Evolutionary conservation across 2,797 vertebrate genomes (phyloP).

Genomic region (Neopelma chrysocephalum): DNA sequence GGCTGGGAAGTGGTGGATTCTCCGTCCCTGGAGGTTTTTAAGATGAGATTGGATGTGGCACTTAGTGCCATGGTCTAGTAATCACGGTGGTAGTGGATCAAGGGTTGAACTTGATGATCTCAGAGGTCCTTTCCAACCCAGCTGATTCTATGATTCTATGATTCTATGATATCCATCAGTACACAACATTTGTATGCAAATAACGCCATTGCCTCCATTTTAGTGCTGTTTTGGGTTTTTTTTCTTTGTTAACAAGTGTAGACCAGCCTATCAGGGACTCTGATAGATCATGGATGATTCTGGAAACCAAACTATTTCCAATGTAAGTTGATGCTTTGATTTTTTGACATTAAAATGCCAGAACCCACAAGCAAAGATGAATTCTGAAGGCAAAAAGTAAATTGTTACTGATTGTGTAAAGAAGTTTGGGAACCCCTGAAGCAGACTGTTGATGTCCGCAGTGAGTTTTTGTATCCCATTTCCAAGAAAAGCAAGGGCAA

Average conservation of each 20-base stretch:
- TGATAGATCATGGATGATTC: background rate
- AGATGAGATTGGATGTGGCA: too few relatives aligned
- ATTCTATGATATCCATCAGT: background rate
- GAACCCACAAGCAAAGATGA: background rate
- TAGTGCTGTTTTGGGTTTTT: background rate
- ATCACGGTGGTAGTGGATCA: too few relatives aligned
- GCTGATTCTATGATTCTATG: too few relatives aligned
- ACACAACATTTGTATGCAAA: background rate
- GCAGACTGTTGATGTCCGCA: fast-evolving
- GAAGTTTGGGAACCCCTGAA: background rate
- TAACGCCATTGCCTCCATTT: background rate
- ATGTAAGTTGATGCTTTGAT: background rate
- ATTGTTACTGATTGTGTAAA: background rate
- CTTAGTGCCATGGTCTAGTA: too few relatives aligned
- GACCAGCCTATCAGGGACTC: background rate
- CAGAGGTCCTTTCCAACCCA: too few relatives aligned
- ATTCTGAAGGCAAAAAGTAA: background rate
- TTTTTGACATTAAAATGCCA: background rate
- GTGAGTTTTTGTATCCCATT: background rate
- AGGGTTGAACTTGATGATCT: too few relatives aligned
- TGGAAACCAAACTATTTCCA: background rate
- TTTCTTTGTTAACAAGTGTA: background rate
- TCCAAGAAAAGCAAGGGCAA: background rate
- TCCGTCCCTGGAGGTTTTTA: too few relatives aligned
- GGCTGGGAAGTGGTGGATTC: too few relatives aligned